phyloP scores from a whole-genome alignment of 2,797 vertebrate species.

The Pampus argenteus region DNA sequence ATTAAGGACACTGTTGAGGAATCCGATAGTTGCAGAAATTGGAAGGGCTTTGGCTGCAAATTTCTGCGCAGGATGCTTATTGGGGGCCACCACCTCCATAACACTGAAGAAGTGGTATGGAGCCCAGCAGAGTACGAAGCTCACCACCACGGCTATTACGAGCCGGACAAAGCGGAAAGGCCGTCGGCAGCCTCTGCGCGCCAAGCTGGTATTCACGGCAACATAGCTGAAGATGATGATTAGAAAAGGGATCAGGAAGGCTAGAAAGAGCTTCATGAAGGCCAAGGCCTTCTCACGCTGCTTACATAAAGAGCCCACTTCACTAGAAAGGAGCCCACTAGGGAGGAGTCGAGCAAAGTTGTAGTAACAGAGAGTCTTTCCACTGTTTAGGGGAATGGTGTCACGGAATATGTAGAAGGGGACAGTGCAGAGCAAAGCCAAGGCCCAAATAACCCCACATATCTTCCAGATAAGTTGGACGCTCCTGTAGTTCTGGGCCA shows the following conservation, averaged over 20 bases:
- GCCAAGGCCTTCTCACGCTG: conserved; percentile 60
- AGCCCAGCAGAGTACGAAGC: conserved; percentile 78
- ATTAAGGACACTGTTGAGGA: conserved; percentile 79
- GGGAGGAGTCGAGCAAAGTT: conserved; percentile 42
- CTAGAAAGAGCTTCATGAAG: conserved; percentile 66
- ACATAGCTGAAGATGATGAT: conserved; percentile 75
- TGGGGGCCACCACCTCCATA: conserved; percentile 56
- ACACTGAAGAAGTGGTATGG: conserved; percentile 76
- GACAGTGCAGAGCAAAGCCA: conserved; percentile 69
- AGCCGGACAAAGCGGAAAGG: conserved; percentile 75
- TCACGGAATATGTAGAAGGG: conserved; percentile 80
- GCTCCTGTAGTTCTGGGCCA: conserved; percentile 77
- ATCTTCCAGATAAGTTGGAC: conserved; percentile 41
- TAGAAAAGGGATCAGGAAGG: conserved; percentile 74
- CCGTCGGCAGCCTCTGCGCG: conserved; percentile 47
- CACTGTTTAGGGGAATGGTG: not conserved
- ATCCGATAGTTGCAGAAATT: conserved; percentile 55
- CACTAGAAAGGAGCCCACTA: fast-evolving
- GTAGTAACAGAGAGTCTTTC: conserved; percentile 72
- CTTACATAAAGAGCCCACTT: conserved; percentile 23
- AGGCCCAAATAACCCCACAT: conserved; percentile 67
- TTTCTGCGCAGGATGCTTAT: fast-evolving
- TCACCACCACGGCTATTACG: conserved; percentile 72
- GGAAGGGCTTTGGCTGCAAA: conserved; percentile 29
- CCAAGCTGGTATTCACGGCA: conserved; percentile 49